These are phyloP conservation scores for Sapayoa aenigma DNA, from an alignment of 2,113 vertebrate genomes.

Conservation along the genomic window DNA sequence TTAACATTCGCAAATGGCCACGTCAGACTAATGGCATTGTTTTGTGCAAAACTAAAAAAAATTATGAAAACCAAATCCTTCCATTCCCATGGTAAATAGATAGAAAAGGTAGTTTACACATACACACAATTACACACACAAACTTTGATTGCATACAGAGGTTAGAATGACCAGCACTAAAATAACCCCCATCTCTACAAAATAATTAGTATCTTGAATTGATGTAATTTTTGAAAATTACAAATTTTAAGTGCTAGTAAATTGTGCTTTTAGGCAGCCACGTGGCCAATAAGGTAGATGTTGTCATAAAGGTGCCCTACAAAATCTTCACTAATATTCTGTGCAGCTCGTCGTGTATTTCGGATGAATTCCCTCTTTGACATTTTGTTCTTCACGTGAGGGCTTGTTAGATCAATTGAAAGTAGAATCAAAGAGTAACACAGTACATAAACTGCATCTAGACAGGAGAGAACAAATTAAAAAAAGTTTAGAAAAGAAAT, in stretches of 20 bases:
- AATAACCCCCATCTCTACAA: conserved; percentile 68
- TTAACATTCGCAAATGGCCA: conserved; percentile 71
- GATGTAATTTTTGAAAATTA: conserved; percentile 50
- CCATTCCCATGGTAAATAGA: conserved; percentile 60
- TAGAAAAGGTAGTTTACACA: conserved; percentile 65
- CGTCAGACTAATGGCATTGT: conserved; percentile 74
- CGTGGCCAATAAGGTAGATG: conserved; percentile 98
- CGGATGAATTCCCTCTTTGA: conserved; percentile 99
- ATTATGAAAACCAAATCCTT: conserved; percentile 67
- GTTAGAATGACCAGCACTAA: conserved; percentile 77
- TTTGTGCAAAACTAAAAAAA: conserved; percentile 76
- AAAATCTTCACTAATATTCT: conserved; percentile 97
- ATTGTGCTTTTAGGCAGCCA: conserved; percentile 86
- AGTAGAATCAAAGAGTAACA: conserved; percentile 99
- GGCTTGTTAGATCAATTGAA: conserved; percentile 96
- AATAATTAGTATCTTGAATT: conserved; percentile 53
- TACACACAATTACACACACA: conserved; percentile 58
- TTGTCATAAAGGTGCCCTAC: conserved; percentile 99
- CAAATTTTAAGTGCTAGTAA: conserved; percentile 65
- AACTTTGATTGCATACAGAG: conserved; percentile 76
- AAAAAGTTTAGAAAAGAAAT: neutral
- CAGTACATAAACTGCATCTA: conserved; percentile 96
- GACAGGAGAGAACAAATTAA: conserved; percentile 17
- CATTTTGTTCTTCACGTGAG: conserved; percentile 99
- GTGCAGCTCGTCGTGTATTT: conserved; percentile 93